Evolutionary conservation across 2,888 invertebrate species (phyloP).

Genomic region (Plagiodera versicolora): DNA sequence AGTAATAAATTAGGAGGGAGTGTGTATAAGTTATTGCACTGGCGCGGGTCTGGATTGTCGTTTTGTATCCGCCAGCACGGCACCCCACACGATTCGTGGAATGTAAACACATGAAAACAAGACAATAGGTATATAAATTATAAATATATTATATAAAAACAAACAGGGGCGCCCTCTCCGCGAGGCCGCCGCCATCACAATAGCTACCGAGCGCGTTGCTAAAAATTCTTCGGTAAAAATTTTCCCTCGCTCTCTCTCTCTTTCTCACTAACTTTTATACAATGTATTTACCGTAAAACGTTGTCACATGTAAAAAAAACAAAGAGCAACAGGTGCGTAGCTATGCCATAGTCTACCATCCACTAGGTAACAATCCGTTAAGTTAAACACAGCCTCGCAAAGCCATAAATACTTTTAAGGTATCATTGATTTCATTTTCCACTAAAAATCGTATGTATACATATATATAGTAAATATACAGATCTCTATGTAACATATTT

Average conservation of each 20-base stretch:
- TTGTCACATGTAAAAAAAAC: constrained; percentile 33
- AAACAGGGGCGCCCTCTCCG: constrained; percentile 44
- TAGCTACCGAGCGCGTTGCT: constrained; percentile 53
- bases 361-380: constrained; percentile 55
- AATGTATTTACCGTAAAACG: constrained; percentile 49
- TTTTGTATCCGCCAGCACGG: constrained; percentile 46
- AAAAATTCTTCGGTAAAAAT: constrained; percentile 50
- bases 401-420: constrained; percentile 61
- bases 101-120: constrained; percentile 50
- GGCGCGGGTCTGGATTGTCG: constrained; percentile 53
- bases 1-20: constrained; percentile 52
- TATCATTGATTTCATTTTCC: constrained; percentile 47
- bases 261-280: constrained; percentile 49
- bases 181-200: constrained; percentile 49
- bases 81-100: constrained; percentile 51
- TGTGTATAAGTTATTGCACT: constrained; percentile 53
- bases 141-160: constrained; percentile 54
- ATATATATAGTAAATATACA: constrained; percentile 43
- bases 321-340: constrained; percentile 50
- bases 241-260: constrained; percentile 31
- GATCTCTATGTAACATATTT: constrained; percentile 52
- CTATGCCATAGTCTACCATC: constrained; percentile 46
- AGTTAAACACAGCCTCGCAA: constrained; percentile 62
- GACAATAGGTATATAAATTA: constrained; percentile 54
- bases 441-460: constrained; percentile 39